phyloP scores from a whole-genome alignment of 1,140 invertebrate genomes.

The Drosophila mayri region DNA sequence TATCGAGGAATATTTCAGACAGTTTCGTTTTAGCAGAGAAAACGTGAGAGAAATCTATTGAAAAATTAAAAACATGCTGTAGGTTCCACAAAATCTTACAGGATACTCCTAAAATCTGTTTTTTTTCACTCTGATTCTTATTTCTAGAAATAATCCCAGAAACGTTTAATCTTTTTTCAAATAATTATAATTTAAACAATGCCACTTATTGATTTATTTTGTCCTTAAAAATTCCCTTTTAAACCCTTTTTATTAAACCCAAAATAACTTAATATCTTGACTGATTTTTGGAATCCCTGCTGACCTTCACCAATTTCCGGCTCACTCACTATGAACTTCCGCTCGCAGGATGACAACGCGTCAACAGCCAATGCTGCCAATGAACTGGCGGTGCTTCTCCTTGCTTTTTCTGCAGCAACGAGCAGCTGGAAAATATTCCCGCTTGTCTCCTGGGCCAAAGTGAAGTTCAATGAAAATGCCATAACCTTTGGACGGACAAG shows the following conservation, averaged over 20 bases:
- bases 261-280: background rate
- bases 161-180: too few relatives aligned
- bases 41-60: background rate
- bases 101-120: background rate
- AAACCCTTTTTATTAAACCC: background rate
- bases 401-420: constrained; percentile 36
- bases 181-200: background rate
- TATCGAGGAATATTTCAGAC: too few relatives aligned
- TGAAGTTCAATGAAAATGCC: constrained; percentile 78
- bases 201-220: background rate
- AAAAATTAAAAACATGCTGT: background rate
- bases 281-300: constrained; percentile 13
- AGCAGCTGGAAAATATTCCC: constrained; percentile 27
- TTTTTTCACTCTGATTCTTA: background rate
- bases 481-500: constrained; percentile 34
- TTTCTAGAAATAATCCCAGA: too few relatives aligned
- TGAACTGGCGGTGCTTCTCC: constrained; percentile 50
- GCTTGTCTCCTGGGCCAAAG: constrained; percentile 35
- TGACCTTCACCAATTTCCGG: constrained; percentile 39
- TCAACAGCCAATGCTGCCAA: constrained; percentile 55
- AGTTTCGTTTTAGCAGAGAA: background rate
- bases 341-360: constrained; percentile 57
- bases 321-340: constrained; percentile 37
- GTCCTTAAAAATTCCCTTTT: background rate
- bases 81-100: background rate